Conservation (phyloP, 2,113 vertebrate species). For the Hystrix brachyura region DNA sequence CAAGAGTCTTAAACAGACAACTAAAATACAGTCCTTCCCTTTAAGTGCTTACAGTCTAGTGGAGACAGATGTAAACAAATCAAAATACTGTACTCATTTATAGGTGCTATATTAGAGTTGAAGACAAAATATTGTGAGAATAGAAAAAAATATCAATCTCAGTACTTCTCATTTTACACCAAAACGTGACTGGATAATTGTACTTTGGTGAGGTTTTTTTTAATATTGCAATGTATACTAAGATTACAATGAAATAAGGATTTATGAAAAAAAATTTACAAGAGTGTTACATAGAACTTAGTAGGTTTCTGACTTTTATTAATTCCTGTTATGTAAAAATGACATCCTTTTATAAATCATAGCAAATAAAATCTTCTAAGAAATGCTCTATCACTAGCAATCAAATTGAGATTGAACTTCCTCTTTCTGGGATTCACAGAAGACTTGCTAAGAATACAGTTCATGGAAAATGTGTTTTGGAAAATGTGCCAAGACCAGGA, state of each 20-base stretch:
- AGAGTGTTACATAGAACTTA: not conserved
- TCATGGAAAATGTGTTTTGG: not conserved
- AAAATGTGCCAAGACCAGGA: not conserved
- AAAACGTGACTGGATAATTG: conserved; percentile 5
- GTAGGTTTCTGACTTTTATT: conserved; percentile 38
- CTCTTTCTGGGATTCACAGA: not conserved
- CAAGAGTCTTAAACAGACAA: not conserved
- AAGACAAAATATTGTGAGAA: not conserved
- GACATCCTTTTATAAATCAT: not conserved
- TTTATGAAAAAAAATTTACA: not conserved
- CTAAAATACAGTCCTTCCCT: not conserved
- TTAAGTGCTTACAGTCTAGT: not conserved
- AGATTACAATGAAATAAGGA: conserved; percentile 41
- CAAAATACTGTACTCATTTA: not conserved
- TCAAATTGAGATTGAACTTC: not conserved
- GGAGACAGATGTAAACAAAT: not conserved
- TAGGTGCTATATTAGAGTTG: not conserved
- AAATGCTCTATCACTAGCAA: not conserved
- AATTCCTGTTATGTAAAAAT: not conserved
- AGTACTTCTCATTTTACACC: not conserved
- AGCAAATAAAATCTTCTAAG: not conserved
- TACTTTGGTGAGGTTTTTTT: not conserved
- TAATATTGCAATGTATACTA: not conserved
- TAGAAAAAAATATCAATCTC: not conserved
- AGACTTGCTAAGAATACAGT: not conserved